phyloP scores from a whole-genome alignment of 1,140 invertebrate genomes.

The Pogonus chalceus region DNA sequence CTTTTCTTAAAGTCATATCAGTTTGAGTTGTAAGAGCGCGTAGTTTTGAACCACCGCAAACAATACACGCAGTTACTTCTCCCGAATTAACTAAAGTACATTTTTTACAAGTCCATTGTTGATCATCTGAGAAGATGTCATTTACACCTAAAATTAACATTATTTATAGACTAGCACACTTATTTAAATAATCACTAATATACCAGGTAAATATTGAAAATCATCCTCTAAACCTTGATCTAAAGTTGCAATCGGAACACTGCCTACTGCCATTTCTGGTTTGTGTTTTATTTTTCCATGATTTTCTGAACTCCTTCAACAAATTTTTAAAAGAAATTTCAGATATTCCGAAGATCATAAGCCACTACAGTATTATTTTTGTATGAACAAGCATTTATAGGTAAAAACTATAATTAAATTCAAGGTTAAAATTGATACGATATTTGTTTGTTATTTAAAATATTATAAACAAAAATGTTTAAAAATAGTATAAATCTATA shows the following conservation, averaged over 20 bases:
- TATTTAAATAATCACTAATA: conserved; percentile 6
- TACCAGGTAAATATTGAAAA: conserved; percentile 38
- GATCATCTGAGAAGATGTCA: conserved; percentile 23
- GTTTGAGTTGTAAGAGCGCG: conserved; percentile 52
- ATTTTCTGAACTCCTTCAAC: conserved; percentile 7
- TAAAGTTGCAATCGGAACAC: conserved; percentile 34
- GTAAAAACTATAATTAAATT: too few species aligned
- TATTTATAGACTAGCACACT: conserved; percentile 7
- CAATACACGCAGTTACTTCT: conserved; percentile 58
- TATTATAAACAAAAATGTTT: too few species aligned
- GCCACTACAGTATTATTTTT: too few species aligned
- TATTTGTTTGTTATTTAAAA: too few species aligned
- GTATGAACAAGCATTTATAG: too few species aligned
- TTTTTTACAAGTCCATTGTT: conserved; percentile 76
- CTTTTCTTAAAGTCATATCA: conserved; percentile 58
- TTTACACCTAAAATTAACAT: background rate
- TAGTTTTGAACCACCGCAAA: conserved; percentile 71
- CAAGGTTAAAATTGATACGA: too few species aligned
- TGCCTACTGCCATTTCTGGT: conserved; percentile 13
- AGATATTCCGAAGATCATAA: too few species aligned
- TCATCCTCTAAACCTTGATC: conserved; percentile 42
- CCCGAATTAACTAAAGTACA: conserved; percentile 74
- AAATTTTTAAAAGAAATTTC: too few species aligned
- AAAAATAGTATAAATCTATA: too few species aligned
- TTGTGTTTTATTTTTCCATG: conserved; percentile 11